phyloP scores from a whole-genome alignment of 2,888 invertebrate genomes.

The Limenitis arthemis region DNA sequence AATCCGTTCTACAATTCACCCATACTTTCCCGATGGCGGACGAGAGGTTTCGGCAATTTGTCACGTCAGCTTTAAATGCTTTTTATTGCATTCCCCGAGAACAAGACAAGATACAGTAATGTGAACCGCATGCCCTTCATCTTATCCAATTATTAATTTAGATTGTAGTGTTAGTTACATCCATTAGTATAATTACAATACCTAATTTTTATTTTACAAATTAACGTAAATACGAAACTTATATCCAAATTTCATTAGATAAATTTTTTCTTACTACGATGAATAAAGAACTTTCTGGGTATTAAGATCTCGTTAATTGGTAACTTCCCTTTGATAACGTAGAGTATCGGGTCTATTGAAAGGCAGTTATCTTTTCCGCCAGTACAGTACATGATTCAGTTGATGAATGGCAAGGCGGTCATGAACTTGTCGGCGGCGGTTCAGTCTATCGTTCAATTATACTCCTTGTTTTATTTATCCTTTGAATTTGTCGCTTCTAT shows the following conservation, averaged over 20 bases:
- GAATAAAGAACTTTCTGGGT: too few species aligned
- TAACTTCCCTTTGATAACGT: not conserved
- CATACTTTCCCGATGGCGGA: slow-evolving; percentile 10
- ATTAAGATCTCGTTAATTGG: too few species aligned
- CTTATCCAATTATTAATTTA: slow-evolving; percentile 4
- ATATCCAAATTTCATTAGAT: too few species aligned
- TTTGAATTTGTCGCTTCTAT: slow-evolving; percentile 1
- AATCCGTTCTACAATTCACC: slow-evolving; percentile 39
- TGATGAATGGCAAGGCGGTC: slow-evolving; percentile 37
- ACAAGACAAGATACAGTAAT: slow-evolving; percentile 25
- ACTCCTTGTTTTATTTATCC: slow-evolving; percentile 31
- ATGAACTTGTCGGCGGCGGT: slow-evolving; percentile 41
- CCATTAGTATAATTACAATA: too few species aligned
- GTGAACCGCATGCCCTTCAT: slow-evolving; percentile 9
- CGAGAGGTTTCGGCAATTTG: slow-evolving; percentile 43
- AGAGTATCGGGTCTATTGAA: slow-evolving; percentile 1
- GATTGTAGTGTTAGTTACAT: too few species aligned
- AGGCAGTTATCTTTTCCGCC: slow-evolving; percentile 5
- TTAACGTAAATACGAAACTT: too few species aligned
- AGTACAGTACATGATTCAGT: slow-evolving; percentile 31
- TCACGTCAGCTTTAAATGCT: slow-evolving; percentile 44
- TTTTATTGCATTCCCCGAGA: slow-evolving; percentile 32
- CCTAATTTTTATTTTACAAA: too few species aligned
- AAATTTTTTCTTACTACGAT: too few species aligned
- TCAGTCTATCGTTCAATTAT: slow-evolving; percentile 47